These are phyloP conservation scores for Coremacera marginata DNA, from an alignment of 2,888 invertebrate genomes.

Conservation along the genomic window DNA sequence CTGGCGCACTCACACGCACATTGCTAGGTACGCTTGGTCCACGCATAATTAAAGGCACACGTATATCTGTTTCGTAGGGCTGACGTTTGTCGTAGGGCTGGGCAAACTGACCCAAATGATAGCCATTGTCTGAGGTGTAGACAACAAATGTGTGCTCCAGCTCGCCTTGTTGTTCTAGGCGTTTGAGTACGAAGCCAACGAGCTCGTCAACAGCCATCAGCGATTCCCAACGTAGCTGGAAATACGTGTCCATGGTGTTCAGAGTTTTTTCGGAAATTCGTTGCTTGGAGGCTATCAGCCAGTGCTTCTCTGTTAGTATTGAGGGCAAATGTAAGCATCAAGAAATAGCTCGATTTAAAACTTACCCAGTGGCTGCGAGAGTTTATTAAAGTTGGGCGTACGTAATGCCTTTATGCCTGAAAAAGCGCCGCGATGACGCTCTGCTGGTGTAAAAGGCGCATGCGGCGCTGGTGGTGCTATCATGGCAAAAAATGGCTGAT, in stretches of 20 bases:
- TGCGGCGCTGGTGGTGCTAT: conserved; percentile 91
- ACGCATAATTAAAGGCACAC: conserved; percentile 83
- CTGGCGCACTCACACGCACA: conserved; percentile 71
- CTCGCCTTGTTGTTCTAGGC: conserved; percentile 71
- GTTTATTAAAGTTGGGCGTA: conserved; percentile 77
- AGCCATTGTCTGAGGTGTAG: conserved; percentile 92
- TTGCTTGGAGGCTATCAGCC: conserved; percentile 77
- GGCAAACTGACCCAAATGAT: conserved; percentile 90
- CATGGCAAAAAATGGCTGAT: conserved; percentile 80
- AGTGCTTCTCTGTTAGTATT: conserved; percentile 82
- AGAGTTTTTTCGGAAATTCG: conserved; percentile 75
- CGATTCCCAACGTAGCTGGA: conserved; percentile 82
- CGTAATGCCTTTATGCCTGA: conserved; percentile 74
- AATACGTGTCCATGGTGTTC: conserved; percentile 77
- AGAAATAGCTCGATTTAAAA: conserved; percentile 22
- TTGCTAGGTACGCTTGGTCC: conserved; percentile 76
- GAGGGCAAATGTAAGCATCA: conserved; percentile 6
- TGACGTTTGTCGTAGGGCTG: conserved; percentile 91
- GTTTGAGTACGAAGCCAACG: conserved; percentile 75
- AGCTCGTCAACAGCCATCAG: conserved; percentile 90
- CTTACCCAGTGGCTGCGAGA: conserved; percentile 60
- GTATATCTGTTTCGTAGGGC: conserved; percentile 90
- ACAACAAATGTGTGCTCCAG: conserved; percentile 84
- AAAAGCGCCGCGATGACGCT: conserved; percentile 77
- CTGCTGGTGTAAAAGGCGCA: conserved; percentile 86